Percentiles rank a stretch among this genome's conserved stretches.
phyloP scores from a whole-genome alignment of 1,140 invertebrate species.

The Macrotrachela quadricornifera region DNA sequence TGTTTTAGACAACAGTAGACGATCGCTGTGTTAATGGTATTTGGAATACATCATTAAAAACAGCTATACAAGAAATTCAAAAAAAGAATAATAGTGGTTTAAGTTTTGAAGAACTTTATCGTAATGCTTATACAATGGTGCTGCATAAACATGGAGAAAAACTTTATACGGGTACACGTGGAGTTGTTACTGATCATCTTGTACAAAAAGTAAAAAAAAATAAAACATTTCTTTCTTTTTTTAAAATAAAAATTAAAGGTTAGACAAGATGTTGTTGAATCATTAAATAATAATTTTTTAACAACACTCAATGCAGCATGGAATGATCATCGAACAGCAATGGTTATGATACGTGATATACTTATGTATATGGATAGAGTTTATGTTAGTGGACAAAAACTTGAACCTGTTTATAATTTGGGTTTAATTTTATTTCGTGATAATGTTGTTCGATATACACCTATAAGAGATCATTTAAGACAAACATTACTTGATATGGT shows the following conservation, averaged over 20 bases:
- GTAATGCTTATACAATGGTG: slow-evolving; percentile 98
- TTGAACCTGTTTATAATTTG: slow-evolving; percentile 96
- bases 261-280: slow-evolving; percentile 67
- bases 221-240: too few relatives aligned
- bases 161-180: slow-evolving; percentile 79
- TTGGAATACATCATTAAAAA: too few relatives aligned
- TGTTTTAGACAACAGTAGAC: too few relatives aligned
- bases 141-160: slow-evolving; percentile 93
- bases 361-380: slow-evolving; percentile 99
- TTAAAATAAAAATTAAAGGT: too few relatives aligned
- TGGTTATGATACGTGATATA: slow-evolving; percentile 99
- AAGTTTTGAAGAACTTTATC: slow-evolving; percentile 96
- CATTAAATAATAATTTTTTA: slow-evolving; percentile 86
- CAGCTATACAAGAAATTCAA: slow-evolving; percentile 98
- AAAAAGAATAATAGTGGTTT: slow-evolving; percentile 99
- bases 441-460: slow-evolving; percentile 78
- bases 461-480: slow-evolving; percentile 74
- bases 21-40: too few relatives aligned
- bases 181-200: slow-evolving; percentile 90
- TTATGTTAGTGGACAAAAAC: slow-evolving; percentile 79
- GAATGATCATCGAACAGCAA: slow-evolving; percentile 99
- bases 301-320: slow-evolving; percentile 86
- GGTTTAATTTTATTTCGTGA: slow-evolving; percentile 94
- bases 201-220: slow-evolving; percentile 84
- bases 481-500: slow-evolving; percentile 84